phyloP scores from a whole-genome alignment of 2,113 vertebrate genomes.

The Labeo rohita region DNA sequence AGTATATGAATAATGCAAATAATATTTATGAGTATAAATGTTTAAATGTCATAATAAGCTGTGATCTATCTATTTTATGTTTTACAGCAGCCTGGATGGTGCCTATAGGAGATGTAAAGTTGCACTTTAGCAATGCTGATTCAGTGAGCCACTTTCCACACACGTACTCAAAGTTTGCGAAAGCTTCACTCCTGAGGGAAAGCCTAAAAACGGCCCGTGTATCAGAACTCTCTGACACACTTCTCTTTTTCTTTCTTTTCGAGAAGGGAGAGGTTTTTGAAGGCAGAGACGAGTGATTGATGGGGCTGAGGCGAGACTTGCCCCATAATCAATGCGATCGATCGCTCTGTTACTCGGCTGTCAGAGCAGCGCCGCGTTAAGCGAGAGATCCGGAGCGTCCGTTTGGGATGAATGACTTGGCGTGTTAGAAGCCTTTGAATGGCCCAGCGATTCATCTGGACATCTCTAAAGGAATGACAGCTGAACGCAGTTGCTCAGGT shows the following conservation, averaged over 20 bases:
- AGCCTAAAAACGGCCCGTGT: neutral
- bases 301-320: constrained; percentile 9
- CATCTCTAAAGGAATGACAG: constrained; percentile 13
- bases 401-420: neutral
- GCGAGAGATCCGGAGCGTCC: neutral
- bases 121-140: neutral
- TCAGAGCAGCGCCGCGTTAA: neutral
- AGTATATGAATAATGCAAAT: neutral
- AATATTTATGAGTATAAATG: neutral
- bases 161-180: neutral
- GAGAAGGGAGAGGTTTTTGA: neutral
- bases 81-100: neutral
- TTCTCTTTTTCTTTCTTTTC: neutral
- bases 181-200: neutral
- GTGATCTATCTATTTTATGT: no score
- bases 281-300: constrained; percentile 2
- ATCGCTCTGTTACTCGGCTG: neutral
- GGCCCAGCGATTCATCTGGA: neutral
- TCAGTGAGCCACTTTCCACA: neutral
- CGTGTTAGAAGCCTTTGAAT: neutral
- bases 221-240: neutral
- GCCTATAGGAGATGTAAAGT: neutral
- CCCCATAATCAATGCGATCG: neutral
- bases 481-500: neutral
- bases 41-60: neutral